Conservation (phyloP, 2,797 vertebrate species). For the Lepidocolaptes lacrymiger region DNA sequence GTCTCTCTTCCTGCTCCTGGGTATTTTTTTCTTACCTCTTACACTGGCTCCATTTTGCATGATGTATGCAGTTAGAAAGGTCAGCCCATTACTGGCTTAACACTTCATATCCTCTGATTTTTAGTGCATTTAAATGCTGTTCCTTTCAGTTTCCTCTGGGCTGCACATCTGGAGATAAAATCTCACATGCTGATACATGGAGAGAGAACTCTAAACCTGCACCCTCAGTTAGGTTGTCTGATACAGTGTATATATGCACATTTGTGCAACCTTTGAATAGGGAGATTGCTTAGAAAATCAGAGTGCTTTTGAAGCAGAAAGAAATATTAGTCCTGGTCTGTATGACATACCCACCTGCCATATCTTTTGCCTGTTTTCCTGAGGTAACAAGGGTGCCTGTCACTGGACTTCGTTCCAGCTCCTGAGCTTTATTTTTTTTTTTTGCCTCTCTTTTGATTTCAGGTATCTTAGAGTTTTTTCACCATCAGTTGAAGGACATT, state of each 20-base stretch:
- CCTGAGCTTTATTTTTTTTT: background rate
- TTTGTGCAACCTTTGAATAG: background rate
- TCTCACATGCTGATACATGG: background rate
- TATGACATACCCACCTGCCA: background rate
- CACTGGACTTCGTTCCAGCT: background rate
- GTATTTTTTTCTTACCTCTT: background rate
- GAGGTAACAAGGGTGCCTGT: background rate
- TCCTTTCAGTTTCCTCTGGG: background rate
- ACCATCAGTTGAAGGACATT: slow-evolving; percentile 98
- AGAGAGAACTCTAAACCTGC: background rate
- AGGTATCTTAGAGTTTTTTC: slow-evolving; percentile 99
- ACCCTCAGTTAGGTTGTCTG: background rate
- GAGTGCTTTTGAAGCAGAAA: background rate
- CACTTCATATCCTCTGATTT: background rate
- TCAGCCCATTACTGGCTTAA: background rate
- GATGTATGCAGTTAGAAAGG: background rate
- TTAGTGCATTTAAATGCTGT: background rate
- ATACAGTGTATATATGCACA: too few species aligned
- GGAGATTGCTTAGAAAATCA: background rate
- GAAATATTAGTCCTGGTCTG: background rate
- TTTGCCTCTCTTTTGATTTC: background rate
- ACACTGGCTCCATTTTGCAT: background rate
- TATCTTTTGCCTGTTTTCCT: background rate
- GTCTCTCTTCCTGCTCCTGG: background rate
- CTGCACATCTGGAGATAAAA: background rate